Conservation (phyloP, 2,113 vertebrate genomes). For the Solea senegalensis region DNA sequence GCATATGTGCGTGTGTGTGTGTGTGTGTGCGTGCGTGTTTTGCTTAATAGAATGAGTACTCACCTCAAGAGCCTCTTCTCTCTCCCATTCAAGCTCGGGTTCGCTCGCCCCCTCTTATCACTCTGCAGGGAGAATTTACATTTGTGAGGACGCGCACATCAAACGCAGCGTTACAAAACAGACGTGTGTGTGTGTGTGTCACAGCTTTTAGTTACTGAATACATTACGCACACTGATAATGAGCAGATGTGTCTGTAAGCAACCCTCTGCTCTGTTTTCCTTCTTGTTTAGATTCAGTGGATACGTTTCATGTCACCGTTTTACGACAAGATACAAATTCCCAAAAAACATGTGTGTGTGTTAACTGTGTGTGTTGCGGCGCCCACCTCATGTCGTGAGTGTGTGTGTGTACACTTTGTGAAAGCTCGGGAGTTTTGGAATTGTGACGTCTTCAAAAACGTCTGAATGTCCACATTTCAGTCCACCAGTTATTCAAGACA, state of each 20-base stretch:
- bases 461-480: no score
- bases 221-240: slow-evolving; percentile 32
- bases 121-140: slow-evolving; percentile 57
- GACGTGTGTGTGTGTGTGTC: background rate
- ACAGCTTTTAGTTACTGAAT: slow-evolving; percentile 57
- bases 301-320: no score
- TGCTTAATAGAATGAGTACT: slow-evolving; percentile 55
- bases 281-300: background rate
- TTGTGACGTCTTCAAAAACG: no score
- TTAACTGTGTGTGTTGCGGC: no score
- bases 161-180: slow-evolving; percentile 9
- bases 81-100: slow-evolving; percentile 1
- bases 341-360: no score
- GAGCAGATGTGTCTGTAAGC: background rate
- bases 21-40: slow-evolving; percentile 7
- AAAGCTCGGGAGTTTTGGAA: no score
- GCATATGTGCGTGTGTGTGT: slow-evolving; percentile 19
- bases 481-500: no score
- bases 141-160: slow-evolving; percentile 53
- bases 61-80: slow-evolving; percentile 25
- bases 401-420: no score
- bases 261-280: background rate
- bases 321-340: no score
- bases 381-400: no score
- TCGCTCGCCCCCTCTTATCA: slow-evolving; percentile 25